These are phyloP conservation scores for Leiothrix lutea DNA, from an alignment of 2,113 vertebrate species.

Conservation along the genomic window DNA sequence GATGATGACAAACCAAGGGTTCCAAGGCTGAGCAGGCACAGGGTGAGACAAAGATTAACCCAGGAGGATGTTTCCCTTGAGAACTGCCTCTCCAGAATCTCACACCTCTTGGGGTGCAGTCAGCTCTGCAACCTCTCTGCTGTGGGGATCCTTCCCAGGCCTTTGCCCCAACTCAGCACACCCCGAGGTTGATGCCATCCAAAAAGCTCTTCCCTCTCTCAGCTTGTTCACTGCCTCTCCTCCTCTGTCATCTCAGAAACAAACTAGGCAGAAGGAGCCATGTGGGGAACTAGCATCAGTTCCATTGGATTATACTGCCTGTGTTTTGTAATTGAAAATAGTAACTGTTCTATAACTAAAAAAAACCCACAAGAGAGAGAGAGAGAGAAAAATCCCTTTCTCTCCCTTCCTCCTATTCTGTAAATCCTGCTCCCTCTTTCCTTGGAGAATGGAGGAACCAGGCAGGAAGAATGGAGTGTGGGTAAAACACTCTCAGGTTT, in stretches of 20 bases:
- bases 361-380: not conserved
- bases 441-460: not conserved
- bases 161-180: not conserved
- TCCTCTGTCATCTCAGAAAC: not conserved
- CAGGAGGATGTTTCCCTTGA: fast-evolving
- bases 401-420: not conserved
- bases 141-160: not conserved
- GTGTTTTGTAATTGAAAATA: not conserved
- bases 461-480: not conserved
- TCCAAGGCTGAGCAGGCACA: not conserved
- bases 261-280: not conserved
- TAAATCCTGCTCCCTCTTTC: not conserved
- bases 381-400: too few relatives aligned
- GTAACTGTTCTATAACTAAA: not conserved
- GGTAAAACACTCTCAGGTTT: not conserved
- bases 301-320: not conserved
- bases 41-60: not conserved
- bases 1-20: not conserved
- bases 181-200: not conserved
- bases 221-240: not conserved
- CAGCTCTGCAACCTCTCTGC: not conserved
- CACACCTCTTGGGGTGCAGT: not conserved
- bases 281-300: not conserved
- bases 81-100: not conserved
- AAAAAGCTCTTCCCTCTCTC: not conserved